phyloP scores from a whole-genome alignment of 2,113 vertebrate species.

The Antechinus stuartii region DNA sequence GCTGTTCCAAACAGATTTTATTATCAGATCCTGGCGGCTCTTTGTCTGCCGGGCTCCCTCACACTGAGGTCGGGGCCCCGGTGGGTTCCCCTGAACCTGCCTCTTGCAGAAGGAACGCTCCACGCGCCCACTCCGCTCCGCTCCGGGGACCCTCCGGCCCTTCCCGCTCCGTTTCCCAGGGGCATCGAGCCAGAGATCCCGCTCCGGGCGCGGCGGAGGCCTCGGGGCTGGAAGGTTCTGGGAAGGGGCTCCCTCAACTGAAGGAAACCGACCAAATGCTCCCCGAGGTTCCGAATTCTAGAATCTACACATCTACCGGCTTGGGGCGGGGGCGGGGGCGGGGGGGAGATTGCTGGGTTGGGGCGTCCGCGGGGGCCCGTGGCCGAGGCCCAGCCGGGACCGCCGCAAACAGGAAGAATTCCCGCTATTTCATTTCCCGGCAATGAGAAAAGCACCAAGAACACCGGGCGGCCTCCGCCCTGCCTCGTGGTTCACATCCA shows the following conservation, averaged over 20 bases:
- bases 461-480: background rate
- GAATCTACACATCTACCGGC: background rate
- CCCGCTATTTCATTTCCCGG: background rate
- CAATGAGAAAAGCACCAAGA: background rate
- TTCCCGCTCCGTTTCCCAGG: background rate
- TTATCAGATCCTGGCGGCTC: conserved; percentile 71
- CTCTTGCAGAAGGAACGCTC: fast-evolving
- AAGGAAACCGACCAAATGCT: background rate
- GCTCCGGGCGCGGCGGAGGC: background rate
- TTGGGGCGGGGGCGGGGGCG: too few species aligned
- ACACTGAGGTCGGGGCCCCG: fast-evolving
- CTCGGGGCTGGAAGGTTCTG: background rate
- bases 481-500: background rate
- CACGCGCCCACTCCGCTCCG: background rate
- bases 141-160: background rate
- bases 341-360: background rate
- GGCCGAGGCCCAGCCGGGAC: background rate
- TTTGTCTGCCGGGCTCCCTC: background rate
- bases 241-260: background rate
- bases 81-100: background rate
- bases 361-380: too few species aligned
- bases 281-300: background rate
- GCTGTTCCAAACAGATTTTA: conserved; percentile 82
- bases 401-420: background rate
- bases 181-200: background rate